phyloP scores from a whole-genome alignment of 2,888 invertebrate species.

The Drosophila pseudotalamancana region DNA sequence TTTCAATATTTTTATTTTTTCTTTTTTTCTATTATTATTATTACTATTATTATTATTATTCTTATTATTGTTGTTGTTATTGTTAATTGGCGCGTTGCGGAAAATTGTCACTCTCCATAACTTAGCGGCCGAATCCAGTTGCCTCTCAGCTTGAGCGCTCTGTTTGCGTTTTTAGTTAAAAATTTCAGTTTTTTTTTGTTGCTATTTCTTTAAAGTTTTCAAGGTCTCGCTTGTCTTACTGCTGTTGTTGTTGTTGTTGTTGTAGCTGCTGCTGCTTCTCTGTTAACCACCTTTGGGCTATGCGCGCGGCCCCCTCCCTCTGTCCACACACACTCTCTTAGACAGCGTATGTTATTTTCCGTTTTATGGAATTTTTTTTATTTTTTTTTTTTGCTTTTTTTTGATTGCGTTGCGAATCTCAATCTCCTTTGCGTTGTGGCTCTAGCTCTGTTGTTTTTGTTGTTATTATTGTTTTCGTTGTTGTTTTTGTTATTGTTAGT shows the following conservation, averaged over 20 bases:
- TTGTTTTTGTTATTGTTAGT: slow-evolving; percentile 40
- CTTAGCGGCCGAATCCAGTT: slow-evolving; percentile 43
- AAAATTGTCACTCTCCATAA: slow-evolving; percentile 76
- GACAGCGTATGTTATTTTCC: slow-evolving; percentile 66
- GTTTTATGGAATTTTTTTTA: slow-evolving; percentile 51
- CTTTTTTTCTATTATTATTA: slow-evolving; percentile 19
- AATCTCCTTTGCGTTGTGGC: slow-evolving; percentile 64
- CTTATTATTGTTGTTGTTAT: slow-evolving; percentile 7
- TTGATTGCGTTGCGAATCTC: slow-evolving; percentile 75
- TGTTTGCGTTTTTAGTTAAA: slow-evolving; percentile 56
- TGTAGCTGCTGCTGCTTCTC: slow-evolving; percentile 26
- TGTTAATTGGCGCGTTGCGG: slow-evolving; percentile 62
- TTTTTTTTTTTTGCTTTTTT: slow-evolving; percentile 52
- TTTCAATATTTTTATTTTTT: not conserved
- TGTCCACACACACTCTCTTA: slow-evolving; percentile 9
- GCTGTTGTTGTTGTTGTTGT: slow-evolving; percentile 27
- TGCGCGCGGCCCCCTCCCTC: slow-evolving; percentile 30
- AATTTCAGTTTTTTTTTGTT: slow-evolving; percentile 47
- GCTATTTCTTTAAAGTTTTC: slow-evolving; percentile 71
- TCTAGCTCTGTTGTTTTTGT: slow-evolving; percentile 41
- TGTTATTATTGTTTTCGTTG: slow-evolving; percentile 45
- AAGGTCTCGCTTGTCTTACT: slow-evolving; percentile 68
- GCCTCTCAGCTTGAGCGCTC: slow-evolving; percentile 35
- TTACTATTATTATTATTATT: not conserved
- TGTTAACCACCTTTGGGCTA: slow-evolving; percentile 63